These are phyloP conservation scores for Ctenoplectra terminalis DNA, from an alignment of 1,140 invertebrate genomes.

Conservation along the genomic window DNA sequence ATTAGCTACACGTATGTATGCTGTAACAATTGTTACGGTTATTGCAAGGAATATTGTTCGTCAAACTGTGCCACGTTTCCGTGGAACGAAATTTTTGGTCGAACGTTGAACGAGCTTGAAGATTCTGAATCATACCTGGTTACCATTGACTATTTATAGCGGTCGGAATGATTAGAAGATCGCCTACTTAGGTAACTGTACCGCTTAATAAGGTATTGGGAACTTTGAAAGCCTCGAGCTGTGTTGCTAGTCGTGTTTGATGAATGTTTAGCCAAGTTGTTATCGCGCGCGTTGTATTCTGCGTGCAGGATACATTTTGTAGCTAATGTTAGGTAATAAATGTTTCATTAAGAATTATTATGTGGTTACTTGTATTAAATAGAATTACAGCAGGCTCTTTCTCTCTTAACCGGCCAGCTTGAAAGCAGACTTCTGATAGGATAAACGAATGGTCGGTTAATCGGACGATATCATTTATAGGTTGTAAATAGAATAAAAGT, in stretches of 20 bases:
- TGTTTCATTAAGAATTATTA: no score
- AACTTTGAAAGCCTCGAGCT: neutral
- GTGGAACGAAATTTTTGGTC: no score
- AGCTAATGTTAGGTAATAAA: no score
- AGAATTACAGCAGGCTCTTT: no score
- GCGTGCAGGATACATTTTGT: no score
- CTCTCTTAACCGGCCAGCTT: no score
- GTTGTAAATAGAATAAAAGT: no score
- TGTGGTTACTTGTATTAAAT: no score
- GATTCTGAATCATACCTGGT: neutral
- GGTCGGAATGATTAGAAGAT: slow-evolving; percentile 12
- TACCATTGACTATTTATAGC: slow-evolving; percentile 1
- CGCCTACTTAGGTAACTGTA: slow-evolving; percentile 34
- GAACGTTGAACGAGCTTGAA: neutral
- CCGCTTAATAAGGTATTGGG: slow-evolving; percentile 13
- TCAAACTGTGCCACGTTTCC: neutral
- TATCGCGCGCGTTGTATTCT: neutral
- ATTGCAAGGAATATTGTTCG: neutral
- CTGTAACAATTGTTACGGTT: neutral
- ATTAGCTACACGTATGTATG: neutral
- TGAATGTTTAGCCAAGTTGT: neutral
- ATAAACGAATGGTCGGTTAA: no score
- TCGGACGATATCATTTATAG: no score
- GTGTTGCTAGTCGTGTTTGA: neutral
- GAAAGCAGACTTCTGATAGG: no score